These are phyloP conservation scores for Pseudocheirus occidentalis DNA, from an alignment of 2,797 vertebrate species.

Conservation along the genomic window DNA sequence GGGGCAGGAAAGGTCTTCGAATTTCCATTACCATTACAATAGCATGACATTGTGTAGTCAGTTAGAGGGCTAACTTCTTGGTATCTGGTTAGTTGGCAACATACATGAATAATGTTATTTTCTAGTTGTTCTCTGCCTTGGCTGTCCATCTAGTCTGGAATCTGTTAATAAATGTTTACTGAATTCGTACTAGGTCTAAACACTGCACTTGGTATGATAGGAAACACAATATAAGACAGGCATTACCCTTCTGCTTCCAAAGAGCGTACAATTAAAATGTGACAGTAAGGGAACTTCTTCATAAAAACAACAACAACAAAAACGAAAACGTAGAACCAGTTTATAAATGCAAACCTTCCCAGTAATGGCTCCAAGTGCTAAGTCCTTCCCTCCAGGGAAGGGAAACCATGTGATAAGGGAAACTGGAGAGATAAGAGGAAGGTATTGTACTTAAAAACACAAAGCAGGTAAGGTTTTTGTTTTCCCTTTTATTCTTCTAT, in stretches of 20 bases:
- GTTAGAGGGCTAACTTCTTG: not conserved
- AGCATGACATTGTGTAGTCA: too few relatives aligned
- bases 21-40: too few relatives aligned
- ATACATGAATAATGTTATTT: not conserved
- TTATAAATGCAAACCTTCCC: not conserved
- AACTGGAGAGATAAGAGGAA: not conserved
- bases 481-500: not conserved
- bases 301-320: too few relatives aligned
- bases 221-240: not conserved
- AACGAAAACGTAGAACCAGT: not conserved
- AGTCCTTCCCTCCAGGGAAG: not conserved
- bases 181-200: not conserved
- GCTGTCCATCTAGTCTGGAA: not conserved
- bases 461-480: not conserved
- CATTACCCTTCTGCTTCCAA: not conserved
- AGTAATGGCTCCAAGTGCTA: not conserved
- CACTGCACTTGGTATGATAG: not conserved
- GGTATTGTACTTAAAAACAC: not conserved
- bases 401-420: not conserved
- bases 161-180: not conserved
- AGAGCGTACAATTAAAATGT: not conserved
- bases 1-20: too few relatives aligned
- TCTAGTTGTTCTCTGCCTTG: not conserved
- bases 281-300: not conserved
- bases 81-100: not conserved